These are phyloP conservation scores for Polyergus mexicanus DNA, from an alignment of 1,140 invertebrate species.

Conservation along the genomic window DNA sequence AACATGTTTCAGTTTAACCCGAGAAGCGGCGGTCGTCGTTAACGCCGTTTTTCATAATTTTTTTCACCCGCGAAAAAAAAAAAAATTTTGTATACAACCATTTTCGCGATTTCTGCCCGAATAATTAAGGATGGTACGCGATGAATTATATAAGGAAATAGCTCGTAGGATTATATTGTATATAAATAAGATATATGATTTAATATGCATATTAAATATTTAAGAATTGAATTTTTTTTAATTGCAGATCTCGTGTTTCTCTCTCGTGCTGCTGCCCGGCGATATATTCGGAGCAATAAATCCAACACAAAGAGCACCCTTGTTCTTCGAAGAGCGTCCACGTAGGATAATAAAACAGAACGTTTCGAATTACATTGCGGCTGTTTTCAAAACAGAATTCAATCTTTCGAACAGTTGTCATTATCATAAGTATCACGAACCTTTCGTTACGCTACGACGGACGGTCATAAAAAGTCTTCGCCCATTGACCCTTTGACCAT, in stretches of 20 bases:
- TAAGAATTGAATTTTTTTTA: constrained; percentile 54
- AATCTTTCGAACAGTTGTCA: constrained; percentile 76
- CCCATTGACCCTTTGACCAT: constrained; percentile 23
- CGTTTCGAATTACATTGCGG: constrained; percentile 78
- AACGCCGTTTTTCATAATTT: constrained; percentile 70
- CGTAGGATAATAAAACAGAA: constrained; percentile 57
- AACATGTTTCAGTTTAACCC: constrained; percentile 71
- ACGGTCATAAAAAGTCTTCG: constrained; percentile 61
- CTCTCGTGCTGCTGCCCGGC: constrained; percentile 18
- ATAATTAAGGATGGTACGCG: constrained; percentile 34
- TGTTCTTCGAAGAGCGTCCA: constrained; percentile 68
- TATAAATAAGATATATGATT: neutral
- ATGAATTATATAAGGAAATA: constrained; percentile 24
- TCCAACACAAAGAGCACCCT: constrained; percentile 68
- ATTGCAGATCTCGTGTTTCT: constrained; percentile 56
- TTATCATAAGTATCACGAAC: constrained; percentile 72
- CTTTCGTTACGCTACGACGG: constrained; percentile 17
- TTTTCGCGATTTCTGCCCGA: constrained; percentile 39
- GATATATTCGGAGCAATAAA: constrained; percentile 58
- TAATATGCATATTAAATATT: constrained; percentile 26
- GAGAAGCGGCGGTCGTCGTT: constrained; percentile 68
- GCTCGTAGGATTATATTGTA: constrained; percentile 11
- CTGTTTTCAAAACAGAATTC: constrained; percentile 82
- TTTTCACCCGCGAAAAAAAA: constrained; percentile 60
- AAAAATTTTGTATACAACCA: constrained; percentile 49